phyloP scores from a whole-genome alignment of 2,888 invertebrate genomes.

The Ophion obscuratus region DNA sequence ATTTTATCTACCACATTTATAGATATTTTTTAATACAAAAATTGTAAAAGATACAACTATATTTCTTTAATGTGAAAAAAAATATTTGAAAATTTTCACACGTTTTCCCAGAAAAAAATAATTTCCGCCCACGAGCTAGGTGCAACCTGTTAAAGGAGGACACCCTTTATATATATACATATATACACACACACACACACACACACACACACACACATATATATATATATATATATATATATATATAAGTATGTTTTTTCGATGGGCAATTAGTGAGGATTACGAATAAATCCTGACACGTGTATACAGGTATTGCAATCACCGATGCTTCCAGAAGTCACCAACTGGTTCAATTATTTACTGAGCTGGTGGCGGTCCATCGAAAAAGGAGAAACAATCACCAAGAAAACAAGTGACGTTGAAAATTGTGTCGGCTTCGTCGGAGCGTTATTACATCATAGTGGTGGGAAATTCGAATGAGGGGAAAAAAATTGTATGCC shows the following conservation, averaged over 20 bases:
- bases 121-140: too few relatives aligned
- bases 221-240: too few relatives aligned
- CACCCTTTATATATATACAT: not conserved
- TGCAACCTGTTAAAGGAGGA: not conserved
- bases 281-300: slow-evolving; percentile 45
- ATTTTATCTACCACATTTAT: too few relatives aligned
- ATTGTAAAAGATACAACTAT: too few relatives aligned
- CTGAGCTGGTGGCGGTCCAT: slow-evolving; percentile 15
- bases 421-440: not conserved
- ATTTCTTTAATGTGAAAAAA: too few relatives aligned
- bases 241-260: slow-evolving; percentile 15
- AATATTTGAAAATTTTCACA: too few relatives aligned
- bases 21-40: too few relatives aligned
- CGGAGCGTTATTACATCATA: not conserved
- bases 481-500: not conserved
- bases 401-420: not conserved
- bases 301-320: slow-evolving; percentile 3
- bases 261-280: slow-evolving; percentile 65
- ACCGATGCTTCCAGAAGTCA: slow-evolving; percentile 24
- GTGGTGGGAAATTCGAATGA: too few relatives aligned
- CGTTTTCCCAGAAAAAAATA: too few relatives aligned
- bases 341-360: slow-evolving; percentile 54
- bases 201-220: too few relatives aligned
- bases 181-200: not conserved
- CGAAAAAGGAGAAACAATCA: not conserved